Base-by-base conservation (phyloP, 2,113 vertebrate species). In the Sapayoa aenigma region DNA sequence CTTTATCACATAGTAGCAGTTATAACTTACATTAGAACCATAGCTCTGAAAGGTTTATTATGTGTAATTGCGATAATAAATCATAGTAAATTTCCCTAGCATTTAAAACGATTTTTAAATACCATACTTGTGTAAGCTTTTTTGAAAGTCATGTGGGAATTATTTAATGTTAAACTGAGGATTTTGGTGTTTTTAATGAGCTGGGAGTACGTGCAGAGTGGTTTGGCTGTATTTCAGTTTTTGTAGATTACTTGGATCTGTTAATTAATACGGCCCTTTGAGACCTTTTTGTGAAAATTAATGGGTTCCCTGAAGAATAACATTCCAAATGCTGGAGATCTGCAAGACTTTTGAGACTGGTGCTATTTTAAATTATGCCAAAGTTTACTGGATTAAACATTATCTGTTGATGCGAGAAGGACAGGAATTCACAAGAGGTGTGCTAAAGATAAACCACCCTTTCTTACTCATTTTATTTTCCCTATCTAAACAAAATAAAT, bases 261-360 rank as follows among this genome's bases (percentile, higher is more conserved):
- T 95, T 95, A 95, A 95, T 96, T 96, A 96, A 95, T 93, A 74
- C 55, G 79, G 59, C 30, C 90, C 60, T 90, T 74, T 75, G 95
- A 96, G 95, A 95, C 80, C 77, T 88, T 90, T 96, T 92, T 91
- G 82, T 95, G 92, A 96, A 93, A 91, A 94, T 96, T 95, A 96
- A 96, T 95, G 78, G 81, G 75, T 74, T 96, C 93, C 93, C 95
- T 91, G 63, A 83, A 93, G 95, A 84, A 77, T 94, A 95, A 80
- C 56, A 67, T 91, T 90, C 73, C 35, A 85, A 93, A 69, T 94
- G 65, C 85, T 85, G 28, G 76, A 91, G 73, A 87, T 68, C 30
- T 87, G 74, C 47, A 90, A 87, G 78, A 59, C 88, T 90, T 91
- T 41, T 75, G 95, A 96, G 92, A 87, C 22, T 12, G 65, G 18